phyloP scores from a whole-genome alignment of 53 echinoderm and acorn worm genomes.

The Echinometra lucunter region DNA sequence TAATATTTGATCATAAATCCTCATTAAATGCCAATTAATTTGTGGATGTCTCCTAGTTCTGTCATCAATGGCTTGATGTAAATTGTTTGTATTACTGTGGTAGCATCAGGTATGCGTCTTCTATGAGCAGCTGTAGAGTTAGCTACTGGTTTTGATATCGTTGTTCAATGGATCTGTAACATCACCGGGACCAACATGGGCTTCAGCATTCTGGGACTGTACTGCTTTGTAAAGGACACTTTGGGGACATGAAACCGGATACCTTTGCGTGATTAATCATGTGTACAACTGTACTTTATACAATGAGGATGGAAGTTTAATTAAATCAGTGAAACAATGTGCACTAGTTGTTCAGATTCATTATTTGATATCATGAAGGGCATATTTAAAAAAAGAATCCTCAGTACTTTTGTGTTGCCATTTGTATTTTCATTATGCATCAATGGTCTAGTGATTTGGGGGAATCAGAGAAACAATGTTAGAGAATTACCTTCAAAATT shows the following conservation, averaged over 20 bases:
- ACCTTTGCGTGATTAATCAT: not conserved
- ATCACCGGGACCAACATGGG: not conserved
- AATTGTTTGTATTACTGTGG: constrained; percentile 44
- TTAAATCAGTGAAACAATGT: not conserved
- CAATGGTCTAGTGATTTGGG: not conserved
- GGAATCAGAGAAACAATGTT: not conserved
- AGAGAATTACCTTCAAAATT: not conserved
- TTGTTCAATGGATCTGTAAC: not conserved
- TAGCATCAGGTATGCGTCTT: constrained; percentile 24
- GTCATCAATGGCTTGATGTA: constrained; percentile 45
- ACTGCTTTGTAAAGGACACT: not conserved
- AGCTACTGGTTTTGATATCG: not conserved
- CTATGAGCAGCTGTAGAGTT: not conserved
- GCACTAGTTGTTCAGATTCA: not conserved
- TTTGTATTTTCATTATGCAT: not conserved
- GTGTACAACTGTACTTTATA: not conserved
- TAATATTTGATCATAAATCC: constrained; percentile 47
- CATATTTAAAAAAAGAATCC: not conserved
- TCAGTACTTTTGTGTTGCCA: not conserved
- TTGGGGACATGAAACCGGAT: not conserved
- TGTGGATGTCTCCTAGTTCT: not conserved
- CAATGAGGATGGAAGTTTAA: not conserved
- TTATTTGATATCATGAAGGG: not conserved
- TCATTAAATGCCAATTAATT: constrained; percentile 64
- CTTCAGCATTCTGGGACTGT: not conserved